Evolutionary conservation across 1,140 invertebrate genomes (phyloP).

Genomic region (Nasonia longicornis): DNA sequence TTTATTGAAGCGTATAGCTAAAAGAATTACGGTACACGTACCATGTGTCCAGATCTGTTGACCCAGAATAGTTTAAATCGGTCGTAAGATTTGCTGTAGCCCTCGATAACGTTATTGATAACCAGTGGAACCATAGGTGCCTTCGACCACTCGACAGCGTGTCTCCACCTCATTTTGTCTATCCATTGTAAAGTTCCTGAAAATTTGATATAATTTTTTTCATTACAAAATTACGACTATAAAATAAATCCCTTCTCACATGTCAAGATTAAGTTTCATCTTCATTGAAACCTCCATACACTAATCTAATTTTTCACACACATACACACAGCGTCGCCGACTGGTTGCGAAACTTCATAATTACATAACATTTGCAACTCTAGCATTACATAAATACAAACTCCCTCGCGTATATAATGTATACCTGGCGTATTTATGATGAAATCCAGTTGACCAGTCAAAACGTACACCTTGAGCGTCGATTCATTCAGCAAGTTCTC

Average conservation of each 20-base stretch:
- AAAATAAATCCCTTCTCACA: too few relatives aligned
- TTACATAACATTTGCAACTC: neutral
- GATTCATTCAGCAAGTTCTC: constrained; percentile 78
- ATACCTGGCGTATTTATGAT: constrained; percentile 78
- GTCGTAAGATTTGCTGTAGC: constrained; percentile 45
- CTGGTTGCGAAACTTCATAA: neutral
- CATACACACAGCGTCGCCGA: neutral
- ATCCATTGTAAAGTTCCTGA: constrained; percentile 43
- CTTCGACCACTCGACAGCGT: constrained; percentile 24
- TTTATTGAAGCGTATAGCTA: neutral
- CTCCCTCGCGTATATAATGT: neutral
- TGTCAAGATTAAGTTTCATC: too few relatives aligned
- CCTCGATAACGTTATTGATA: constrained; percentile 42
- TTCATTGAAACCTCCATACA: too few relatives aligned
- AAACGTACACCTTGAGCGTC: constrained; percentile 75
- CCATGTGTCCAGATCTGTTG: constrained; percentile 23
- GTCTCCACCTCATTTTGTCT: constrained; percentile 38
- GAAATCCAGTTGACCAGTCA: constrained; percentile 79
- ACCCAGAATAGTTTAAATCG: constrained; percentile 26
- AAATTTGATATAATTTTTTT: neutral
- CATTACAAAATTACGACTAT: neutral
- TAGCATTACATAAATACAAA: neutral
- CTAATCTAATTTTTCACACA: too few relatives aligned
- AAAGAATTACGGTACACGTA: constrained; percentile 2
- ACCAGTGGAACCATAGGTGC: constrained; percentile 36